Evolutionary conservation across 2,797 vertebrate genomes (phyloP).

Genomic region (Propithecus perrieri): DNA sequence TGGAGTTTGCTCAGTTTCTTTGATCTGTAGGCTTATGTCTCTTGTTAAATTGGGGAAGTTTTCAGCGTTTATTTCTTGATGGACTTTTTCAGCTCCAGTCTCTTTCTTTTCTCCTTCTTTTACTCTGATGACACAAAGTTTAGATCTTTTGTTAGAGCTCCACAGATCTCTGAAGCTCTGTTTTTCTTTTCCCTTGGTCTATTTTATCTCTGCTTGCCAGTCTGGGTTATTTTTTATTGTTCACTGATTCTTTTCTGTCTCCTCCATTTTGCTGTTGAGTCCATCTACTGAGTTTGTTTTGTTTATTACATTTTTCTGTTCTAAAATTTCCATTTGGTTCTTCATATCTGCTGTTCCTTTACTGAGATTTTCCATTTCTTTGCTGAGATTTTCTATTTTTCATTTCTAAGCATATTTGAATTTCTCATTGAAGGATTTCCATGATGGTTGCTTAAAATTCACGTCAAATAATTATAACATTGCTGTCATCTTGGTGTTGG

Average conservation of each 20-base stretch:
- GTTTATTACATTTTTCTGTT: background rate
- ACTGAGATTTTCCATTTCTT: background rate
- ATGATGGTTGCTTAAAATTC: background rate
- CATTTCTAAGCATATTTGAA: background rate
- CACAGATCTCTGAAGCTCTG: background rate
- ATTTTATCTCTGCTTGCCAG: background rate
- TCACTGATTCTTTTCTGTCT: background rate
- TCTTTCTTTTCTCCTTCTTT: background rate
- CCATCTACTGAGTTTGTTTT: background rate
- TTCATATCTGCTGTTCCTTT: background rate
- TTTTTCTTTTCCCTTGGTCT: background rate
- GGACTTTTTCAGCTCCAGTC: background rate
- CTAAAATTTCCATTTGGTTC: background rate
- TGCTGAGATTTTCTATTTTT: background rate
- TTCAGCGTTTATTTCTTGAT: too few species aligned
- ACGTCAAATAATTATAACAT: background rate
- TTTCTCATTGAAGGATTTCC: background rate
- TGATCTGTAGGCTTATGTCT: too few species aligned
- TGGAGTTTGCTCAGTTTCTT: too few species aligned
- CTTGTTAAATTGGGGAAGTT: too few species aligned
- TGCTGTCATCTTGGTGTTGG: background rate
- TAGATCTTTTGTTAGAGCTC: background rate
- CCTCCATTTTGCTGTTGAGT: background rate
- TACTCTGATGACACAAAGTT: background rate
- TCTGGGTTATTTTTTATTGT: background rate